Evolutionary conservation across 1,140 invertebrate genomes (phyloP).

Genomic region (Coptotermes formosanus): DNA sequence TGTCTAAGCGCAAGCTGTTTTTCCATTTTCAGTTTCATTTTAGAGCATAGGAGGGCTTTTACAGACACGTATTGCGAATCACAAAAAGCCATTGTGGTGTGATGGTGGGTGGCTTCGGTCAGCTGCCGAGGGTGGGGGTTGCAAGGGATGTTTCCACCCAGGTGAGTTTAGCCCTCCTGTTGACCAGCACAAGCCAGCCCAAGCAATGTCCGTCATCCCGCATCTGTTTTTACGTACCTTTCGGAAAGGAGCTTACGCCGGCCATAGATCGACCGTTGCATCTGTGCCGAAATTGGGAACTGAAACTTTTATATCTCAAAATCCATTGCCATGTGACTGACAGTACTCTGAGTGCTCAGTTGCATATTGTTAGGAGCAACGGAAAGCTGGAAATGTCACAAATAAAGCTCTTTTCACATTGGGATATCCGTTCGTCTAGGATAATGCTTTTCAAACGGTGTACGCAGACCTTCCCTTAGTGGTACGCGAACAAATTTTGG

Average conservation of each 20-base stretch:
- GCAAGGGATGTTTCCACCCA: not conserved
- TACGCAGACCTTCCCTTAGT: too few species aligned
- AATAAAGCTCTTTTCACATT: too few species aligned
- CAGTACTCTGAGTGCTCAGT: not conserved
- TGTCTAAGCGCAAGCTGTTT: not conserved
- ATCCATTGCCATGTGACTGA: not conserved
- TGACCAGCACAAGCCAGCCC: not conserved
- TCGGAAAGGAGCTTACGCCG: not conserved
- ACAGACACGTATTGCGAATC: not conserved
- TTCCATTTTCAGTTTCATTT: not conserved
- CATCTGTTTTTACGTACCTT: not conserved
- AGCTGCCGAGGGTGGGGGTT: not conserved
- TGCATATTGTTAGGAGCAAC: too few species aligned
- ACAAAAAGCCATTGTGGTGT: constrained; percentile 1
- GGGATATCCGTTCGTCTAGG: too few species aligned
- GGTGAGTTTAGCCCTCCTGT: not conserved
- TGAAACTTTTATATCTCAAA: not conserved
- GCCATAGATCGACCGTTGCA: too few species aligned
- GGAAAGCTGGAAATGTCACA: too few species aligned
- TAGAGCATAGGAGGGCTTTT: not conserved
- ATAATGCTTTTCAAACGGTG: too few species aligned
- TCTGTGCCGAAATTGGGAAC: not conserved
- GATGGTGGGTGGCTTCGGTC: constrained; percentile 8
- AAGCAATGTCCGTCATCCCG: not conserved
- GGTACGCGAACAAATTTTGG: too few species aligned